A percentile compares a stretch with the other conserved stretches of the same genome.
phyloP scores from a whole-genome alignment of 2,113 vertebrate genomes.

The Crocuta crocuta region DNA sequence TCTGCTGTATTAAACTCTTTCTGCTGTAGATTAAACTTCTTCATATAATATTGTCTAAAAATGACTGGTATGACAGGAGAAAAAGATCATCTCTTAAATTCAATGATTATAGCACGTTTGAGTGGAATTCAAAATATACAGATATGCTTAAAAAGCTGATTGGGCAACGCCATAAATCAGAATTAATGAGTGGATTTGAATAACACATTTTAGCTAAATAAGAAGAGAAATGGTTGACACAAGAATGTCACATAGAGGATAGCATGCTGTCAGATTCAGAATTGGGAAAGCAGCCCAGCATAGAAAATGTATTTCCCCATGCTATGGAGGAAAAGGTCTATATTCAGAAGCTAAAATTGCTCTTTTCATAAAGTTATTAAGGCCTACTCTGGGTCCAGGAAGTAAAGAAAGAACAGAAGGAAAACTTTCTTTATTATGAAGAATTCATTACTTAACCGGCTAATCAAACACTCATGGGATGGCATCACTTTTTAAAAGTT shows the following conservation, averaged over 20 bases:
- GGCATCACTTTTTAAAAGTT: not conserved
- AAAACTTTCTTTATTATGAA: not conserved
- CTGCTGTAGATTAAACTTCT: not conserved
- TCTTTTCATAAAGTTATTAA: not conserved
- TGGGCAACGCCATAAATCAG: not conserved
- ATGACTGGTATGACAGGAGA: not conserved
- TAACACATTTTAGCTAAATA: not conserved
- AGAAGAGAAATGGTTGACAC: not conserved
- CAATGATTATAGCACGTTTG: not conserved
- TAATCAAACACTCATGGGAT: not conserved
- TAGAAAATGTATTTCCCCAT: not conserved
- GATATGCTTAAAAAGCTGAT: not conserved
- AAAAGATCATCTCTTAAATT: not conserved
- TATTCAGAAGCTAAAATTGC: not conserved
- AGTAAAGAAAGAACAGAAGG: not conserved
- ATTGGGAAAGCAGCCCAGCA: not conserved
- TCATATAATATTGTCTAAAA: not conserved
- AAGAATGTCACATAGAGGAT: not conserved
- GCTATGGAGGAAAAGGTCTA: not conserved
- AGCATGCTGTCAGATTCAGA: not conserved
- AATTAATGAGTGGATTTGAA: not conserved
- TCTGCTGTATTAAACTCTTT: not conserved
- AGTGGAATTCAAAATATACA: not conserved
- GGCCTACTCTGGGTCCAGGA: not conserved
- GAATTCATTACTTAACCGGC: not conserved